Conservation (phyloP, 53 echinoderm and acorn worm species). For the Hippasteria phrygiana region DNA sequence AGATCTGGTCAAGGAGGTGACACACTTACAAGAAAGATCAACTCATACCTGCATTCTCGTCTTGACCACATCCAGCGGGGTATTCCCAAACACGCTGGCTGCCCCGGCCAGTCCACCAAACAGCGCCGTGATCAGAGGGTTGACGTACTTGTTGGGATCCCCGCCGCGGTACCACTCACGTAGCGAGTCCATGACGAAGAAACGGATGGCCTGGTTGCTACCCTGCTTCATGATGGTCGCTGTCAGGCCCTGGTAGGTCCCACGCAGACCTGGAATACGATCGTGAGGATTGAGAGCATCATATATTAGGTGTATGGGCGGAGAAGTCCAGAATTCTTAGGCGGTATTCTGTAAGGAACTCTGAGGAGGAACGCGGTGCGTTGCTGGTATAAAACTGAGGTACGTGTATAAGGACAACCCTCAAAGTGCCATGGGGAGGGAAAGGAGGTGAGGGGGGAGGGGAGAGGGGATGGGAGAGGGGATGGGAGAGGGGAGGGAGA, state of each 20-base stretch:
- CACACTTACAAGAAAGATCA: neutral
- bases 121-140: constrained; percentile 80
- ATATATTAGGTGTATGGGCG: too few relatives aligned
- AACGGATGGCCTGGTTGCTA: constrained; percentile 97
- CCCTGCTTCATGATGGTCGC: constrained; percentile 99
- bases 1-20: too few relatives aligned
- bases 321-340: too few relatives aligned
- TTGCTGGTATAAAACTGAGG: too few relatives aligned
- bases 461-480: too few relatives aligned
- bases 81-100: constrained; percentile 94
- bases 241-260: constrained; percentile 95
- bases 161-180: constrained; percentile 93
- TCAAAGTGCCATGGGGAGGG: too few relatives aligned
- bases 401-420: too few relatives aligned
- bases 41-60: constrained; percentile 95
- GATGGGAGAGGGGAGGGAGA: too few relatives aligned
- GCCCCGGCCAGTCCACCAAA: constrained; percentile 92
- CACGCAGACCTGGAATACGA: constrained; percentile 75
- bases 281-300: neutral
- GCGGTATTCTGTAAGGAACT: too few relatives aligned
- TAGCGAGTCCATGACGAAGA: constrained; percentile 96
- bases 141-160: constrained; percentile 81
- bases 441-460: too few relatives aligned
- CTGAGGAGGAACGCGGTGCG: too few relatives aligned
- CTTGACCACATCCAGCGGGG: constrained; percentile 96